Conservation (phyloP, 2,888 invertebrate genomes). For the Hyppa rectilinea region DNA sequence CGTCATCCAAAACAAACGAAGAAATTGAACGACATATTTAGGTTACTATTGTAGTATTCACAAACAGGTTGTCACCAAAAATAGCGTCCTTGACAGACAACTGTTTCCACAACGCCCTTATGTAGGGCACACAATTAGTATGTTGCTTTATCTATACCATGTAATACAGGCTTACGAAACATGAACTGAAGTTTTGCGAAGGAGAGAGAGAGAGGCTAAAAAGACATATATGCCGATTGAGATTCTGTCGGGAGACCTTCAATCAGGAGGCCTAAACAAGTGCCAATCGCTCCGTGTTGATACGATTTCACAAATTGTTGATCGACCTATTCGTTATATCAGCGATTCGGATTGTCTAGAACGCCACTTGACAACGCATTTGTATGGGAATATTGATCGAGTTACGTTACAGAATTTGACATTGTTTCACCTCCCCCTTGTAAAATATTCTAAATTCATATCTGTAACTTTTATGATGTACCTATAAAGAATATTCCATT, state of each 20-base stretch:
- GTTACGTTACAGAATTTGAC: no score
- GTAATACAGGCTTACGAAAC: background rate
- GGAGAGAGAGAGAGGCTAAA: background rate
- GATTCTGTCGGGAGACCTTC: background rate
- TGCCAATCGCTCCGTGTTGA: no score
- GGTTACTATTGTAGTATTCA: constrained; percentile 28
- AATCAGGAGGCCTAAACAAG: no score
- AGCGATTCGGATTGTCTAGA: no score
- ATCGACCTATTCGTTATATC: no score
- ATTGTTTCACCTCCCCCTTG: no score
- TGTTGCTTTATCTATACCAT: background rate
- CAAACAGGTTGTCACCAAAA: background rate
- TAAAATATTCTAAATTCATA: no score
- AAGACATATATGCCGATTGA: background rate
- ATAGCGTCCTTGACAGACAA: constrained; percentile 54
- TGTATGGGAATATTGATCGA: no score
- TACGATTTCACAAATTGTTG: no score
- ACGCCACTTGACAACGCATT: no score
- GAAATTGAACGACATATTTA: constrained; percentile 37
- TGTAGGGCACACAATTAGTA: constrained; percentile 44
- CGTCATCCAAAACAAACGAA: background rate
- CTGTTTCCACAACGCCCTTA: constrained; percentile 49
- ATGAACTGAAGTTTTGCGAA: background rate
- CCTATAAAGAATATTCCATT: no score
- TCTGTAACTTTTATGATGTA: no score